Conservation (phyloP, 2,113 vertebrate genomes). For the Odontophorus gujanensis region DNA sequence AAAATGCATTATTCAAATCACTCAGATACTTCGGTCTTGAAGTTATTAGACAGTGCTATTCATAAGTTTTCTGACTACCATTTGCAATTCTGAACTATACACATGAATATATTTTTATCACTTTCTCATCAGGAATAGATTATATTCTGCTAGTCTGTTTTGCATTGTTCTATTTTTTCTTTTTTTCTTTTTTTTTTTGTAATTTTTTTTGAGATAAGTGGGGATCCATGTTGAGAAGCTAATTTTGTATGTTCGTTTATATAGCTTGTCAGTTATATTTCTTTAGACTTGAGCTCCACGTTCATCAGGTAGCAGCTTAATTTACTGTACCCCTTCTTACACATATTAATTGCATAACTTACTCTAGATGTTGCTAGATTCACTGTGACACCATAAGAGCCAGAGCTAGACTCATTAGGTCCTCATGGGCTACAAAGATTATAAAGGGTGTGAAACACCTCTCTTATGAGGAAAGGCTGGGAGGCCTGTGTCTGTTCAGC, state of each 20-base stretch:
- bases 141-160: not conserved
- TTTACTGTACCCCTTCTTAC: not conserved
- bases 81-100: not conserved
- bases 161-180: not conserved
- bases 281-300: not conserved
- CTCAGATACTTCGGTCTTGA: not conserved
- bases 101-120: not conserved
- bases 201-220: not conserved
- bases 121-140: not conserved
- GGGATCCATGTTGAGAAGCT: not conserved
- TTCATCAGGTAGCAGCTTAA: not conserved
- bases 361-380: not conserved
- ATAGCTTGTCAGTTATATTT: not conserved
- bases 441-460: too few relatives aligned
- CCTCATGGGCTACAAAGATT: not conserved
- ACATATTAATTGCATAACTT: not conserved
- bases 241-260: not conserved
- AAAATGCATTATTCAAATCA: not conserved
- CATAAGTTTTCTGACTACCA: not conserved
- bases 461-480: too few relatives aligned
- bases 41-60: not conserved
- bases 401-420: not conserved
- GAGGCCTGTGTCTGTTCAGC: too few relatives aligned
- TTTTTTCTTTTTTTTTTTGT: not conserved
- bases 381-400: not conserved